Conservation (phyloP, 2,888 invertebrate species). For the Drosophila buzzatii region DNA sequence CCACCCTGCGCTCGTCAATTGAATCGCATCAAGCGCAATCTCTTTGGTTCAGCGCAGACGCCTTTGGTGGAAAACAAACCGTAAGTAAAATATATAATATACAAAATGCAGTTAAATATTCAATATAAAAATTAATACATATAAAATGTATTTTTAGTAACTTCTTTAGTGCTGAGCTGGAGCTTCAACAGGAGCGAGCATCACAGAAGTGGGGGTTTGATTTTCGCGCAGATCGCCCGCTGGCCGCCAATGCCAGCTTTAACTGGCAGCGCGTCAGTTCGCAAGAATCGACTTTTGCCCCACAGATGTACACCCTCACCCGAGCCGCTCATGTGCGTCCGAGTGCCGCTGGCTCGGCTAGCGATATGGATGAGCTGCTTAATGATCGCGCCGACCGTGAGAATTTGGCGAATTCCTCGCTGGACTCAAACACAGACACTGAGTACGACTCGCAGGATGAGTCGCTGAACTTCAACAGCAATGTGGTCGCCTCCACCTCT, state of each 20-base stretch:
- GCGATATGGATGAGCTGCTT: slow-evolving; percentile 75
- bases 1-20: slow-evolving; percentile 77
- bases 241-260: slow-evolving; percentile 75
- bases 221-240: slow-evolving; percentile 83
- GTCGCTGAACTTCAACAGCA: slow-evolving; percentile 48
- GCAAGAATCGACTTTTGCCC: slow-evolving; percentile 81
- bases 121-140: not conserved
- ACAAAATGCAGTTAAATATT: not conserved
- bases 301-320: slow-evolving; percentile 84
- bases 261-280: slow-evolving; percentile 84
- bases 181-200: slow-evolving; percentile 87
- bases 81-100: slow-evolving; percentile 70
- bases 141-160: slow-evolving; percentile 57
- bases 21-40: slow-evolving; percentile 83
- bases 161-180: slow-evolving; percentile 80
- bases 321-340: slow-evolving; percentile 85
- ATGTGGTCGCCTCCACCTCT: slow-evolving; percentile 47
- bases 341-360: slow-evolving; percentile 32
- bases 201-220: slow-evolving; percentile 86
- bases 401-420: slow-evolving; percentile 69
- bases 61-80: slow-evolving; percentile 68
- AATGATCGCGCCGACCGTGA: slow-evolving; percentile 84
- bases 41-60: slow-evolving; percentile 79
- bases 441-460: slow-evolving; percentile 84
- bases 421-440: slow-evolving; percentile 79